Evolutionary conservation across 1,140 invertebrate genomes (phyloP).

Genomic region (Drosophila obscura): DNA sequence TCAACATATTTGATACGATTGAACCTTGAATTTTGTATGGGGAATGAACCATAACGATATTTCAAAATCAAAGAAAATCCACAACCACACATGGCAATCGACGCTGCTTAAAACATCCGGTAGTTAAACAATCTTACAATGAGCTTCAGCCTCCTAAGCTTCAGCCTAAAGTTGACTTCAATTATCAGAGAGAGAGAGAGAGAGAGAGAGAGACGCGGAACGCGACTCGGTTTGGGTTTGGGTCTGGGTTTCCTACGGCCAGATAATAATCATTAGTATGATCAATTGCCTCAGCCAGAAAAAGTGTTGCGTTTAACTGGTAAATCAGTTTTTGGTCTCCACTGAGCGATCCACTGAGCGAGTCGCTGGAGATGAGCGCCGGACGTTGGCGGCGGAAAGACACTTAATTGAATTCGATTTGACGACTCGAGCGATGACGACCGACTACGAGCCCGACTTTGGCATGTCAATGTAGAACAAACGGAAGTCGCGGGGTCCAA

Average conservation of each 20-base stretch:
- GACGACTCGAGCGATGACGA: constrained; percentile 46
- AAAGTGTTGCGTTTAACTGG: constrained; percentile 82
- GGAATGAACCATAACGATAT: constrained; percentile 4
- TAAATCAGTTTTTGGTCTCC: constrained; percentile 60
- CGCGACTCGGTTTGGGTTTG: constrained; percentile 3
- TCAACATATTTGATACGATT: no score
- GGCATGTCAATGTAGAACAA: constrained; percentile 77
- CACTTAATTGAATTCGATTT: constrained; percentile 81
- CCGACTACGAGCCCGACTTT: constrained; percentile 36
- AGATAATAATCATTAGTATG: constrained; percentile 80
- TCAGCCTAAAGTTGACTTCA: constrained; percentile 68
- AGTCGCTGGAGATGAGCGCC: constrained; percentile 36
- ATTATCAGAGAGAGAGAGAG: constrained; percentile 50
- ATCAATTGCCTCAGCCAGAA: constrained; percentile 70
- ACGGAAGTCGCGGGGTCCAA: constrained; percentile 66
- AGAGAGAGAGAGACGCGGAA: neutral
- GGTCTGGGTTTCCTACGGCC: constrained; percentile 27
- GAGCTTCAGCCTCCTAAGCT: constrained; percentile 34
- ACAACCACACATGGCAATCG: constrained; percentile 35
- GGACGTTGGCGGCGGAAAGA: constrained; percentile 75
- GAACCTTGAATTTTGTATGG: constrained; percentile 13
- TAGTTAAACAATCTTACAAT: constrained; percentile 74
- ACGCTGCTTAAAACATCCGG: constrained; percentile 72
- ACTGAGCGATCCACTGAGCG: constrained; percentile 2
- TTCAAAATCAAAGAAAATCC: constrained; percentile 11